Conservation (phyloP, 2,888 invertebrate genomes). For the Malthinus seriepunctatus region DNA sequence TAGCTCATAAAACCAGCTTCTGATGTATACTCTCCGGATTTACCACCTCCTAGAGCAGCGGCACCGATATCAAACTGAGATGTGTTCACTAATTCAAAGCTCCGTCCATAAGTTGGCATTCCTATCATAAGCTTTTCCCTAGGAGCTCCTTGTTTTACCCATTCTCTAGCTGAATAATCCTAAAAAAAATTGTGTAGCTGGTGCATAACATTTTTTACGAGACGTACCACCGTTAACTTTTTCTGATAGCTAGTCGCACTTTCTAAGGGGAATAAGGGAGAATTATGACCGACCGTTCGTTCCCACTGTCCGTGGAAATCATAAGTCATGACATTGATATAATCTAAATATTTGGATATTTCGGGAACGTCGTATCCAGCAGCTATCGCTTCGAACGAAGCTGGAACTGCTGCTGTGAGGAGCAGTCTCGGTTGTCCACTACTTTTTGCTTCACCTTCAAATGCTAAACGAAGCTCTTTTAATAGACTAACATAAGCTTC, state of each 20-base stretch:
- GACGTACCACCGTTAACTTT: constrained; percentile 84
- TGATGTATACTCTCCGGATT: constrained; percentile 83
- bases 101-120: constrained; percentile 92
- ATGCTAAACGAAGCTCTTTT: constrained; percentile 86
- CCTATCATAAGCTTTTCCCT: constrained; percentile 93
- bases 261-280: constrained; percentile 85
- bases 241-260: constrained; percentile 90
- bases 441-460: constrained; percentile 89
- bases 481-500: constrained; percentile 82
- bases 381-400: constrained; percentile 90
- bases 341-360: constrained; percentile 91
- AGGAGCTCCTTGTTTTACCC: constrained; percentile 92
- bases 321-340: constrained; percentile 94
- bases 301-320: constrained; percentile 97
- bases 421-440: constrained; percentile 74
- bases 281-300: constrained; percentile 89
- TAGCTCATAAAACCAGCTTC: constrained; percentile 95
- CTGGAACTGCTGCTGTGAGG: constrained; percentile 85
- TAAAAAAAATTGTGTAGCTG: constrained; percentile 44
- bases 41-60: constrained; percentile 86
- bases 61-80: constrained; percentile 92
- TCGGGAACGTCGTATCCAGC: constrained; percentile 94
- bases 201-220: neutral
- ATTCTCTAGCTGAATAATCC: constrained; percentile 89
- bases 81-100: constrained; percentile 84